Conservation (phyloP, 2,888 invertebrate genomes). For the Isoperla grammatica region DNA sequence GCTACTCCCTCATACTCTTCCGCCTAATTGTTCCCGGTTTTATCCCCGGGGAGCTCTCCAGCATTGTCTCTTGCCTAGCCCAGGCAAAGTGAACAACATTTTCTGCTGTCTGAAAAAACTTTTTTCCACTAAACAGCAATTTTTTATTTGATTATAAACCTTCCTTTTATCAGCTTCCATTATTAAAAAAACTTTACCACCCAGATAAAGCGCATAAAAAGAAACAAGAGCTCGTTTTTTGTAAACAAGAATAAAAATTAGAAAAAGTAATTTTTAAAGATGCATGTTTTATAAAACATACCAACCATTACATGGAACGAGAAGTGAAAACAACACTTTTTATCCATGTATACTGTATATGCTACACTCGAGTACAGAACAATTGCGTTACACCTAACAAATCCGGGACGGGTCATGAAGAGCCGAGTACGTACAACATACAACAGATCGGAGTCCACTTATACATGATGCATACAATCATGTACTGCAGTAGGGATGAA, state of each 20-base stretch:
- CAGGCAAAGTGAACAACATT: not conserved
- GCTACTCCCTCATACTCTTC: not conserved
- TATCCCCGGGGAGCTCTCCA: constrained; percentile 1
- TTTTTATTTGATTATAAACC: constrained; percentile 41
- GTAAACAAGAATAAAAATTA: not conserved
- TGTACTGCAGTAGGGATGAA: too few species aligned
- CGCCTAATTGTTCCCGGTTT: constrained; percentile 11
- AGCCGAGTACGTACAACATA: too few species aligned
- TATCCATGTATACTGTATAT: too few species aligned
- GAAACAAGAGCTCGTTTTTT: not conserved
- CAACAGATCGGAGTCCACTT: too few species aligned
- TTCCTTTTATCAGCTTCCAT: constrained; percentile 40
- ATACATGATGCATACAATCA: too few species aligned
- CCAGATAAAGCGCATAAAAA: constrained; percentile 19
- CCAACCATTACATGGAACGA: too few species aligned
- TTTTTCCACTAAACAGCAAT: constrained; percentile 40
- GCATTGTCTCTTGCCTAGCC: constrained; percentile 8
- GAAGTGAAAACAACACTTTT: too few species aligned
- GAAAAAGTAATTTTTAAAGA: not conserved
- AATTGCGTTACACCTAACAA: too few species aligned
- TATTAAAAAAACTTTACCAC: constrained; percentile 41
- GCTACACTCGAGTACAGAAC: too few species aligned
- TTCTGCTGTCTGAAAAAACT: constrained; percentile 31
- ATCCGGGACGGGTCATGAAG: too few species aligned
- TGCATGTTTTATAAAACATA: too few species aligned